A percentile compares a stretch with the other conserved stretches of the same genome.
Conservation (phyloP, 2,888 invertebrate species). For the Drosophila neonasuta region DNA sequence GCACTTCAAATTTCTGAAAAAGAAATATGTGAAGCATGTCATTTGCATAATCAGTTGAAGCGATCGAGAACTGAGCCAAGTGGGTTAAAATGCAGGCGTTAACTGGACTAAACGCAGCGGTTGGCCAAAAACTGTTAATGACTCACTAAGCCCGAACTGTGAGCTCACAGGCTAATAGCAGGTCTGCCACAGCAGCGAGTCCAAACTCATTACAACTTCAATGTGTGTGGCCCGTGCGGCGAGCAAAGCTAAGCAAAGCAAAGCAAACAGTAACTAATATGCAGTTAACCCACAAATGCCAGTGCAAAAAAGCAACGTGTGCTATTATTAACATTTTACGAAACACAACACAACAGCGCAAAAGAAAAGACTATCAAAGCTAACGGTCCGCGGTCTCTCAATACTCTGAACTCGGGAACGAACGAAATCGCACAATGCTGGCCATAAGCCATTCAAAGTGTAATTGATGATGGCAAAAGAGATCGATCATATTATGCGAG, state of each 20-base stretch:
- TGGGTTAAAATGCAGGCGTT: constrained; percentile 55
- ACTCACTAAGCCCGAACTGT: constrained; percentile 30
- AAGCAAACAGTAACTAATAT: constrained; percentile 68
- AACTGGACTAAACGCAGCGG: constrained; percentile 42
- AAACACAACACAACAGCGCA: background rate
- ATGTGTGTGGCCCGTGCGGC: constrained; percentile 61
- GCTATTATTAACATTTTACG: constrained; percentile 68
- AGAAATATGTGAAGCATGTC: constrained; percentile 30
- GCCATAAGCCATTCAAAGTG: constrained; percentile 69
- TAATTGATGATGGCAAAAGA: constrained; percentile 77
- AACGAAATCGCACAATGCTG: constrained; percentile 28
- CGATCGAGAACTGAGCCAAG: constrained; percentile 37
- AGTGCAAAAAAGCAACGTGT: constrained; percentile 55
- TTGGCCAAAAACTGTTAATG: constrained; percentile 55
- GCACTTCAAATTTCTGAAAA: constrained; percentile 32
- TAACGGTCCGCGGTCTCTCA: constrained; percentile 45
- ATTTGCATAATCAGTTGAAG: constrained; percentile 55
- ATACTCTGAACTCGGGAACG: constrained; percentile 6
- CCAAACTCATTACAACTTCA: constrained; percentile 33
- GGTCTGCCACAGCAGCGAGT: constrained; percentile 22
- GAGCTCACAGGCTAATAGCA: constrained; percentile 51
- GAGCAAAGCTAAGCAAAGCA: constrained; percentile 38
- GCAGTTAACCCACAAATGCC: constrained; percentile 76
- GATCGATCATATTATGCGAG: constrained; percentile 76
- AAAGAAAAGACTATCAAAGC: constrained; percentile 49